Conservation (phyloP, 2,113 vertebrate species). For the Diphyllodes magnificus region DNA sequence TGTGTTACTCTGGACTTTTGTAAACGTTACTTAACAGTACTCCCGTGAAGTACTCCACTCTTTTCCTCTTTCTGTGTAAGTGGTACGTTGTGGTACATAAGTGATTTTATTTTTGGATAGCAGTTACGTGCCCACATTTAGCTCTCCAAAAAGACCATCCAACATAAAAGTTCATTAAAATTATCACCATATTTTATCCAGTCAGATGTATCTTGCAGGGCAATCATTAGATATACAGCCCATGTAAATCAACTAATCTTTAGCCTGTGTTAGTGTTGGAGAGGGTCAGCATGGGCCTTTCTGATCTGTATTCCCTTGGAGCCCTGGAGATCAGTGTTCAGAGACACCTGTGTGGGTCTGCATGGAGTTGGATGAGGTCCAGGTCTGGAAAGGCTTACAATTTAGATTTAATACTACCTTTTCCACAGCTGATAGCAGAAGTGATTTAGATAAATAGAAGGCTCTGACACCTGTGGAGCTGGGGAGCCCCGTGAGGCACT, state of each 20-base stretch:
- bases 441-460: slow-evolving; percentile 29
- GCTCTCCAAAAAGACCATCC: background rate
- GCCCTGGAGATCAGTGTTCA: background rate
- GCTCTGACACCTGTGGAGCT: background rate
- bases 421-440: slow-evolving; percentile 39
- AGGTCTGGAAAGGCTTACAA: background rate
- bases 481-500: background rate
- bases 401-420: slow-evolving; percentile 30
- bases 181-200: background rate
- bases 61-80: background rate
- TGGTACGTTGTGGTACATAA: background rate
- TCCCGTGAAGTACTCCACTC: background rate
- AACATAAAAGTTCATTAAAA: background rate
- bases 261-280: background rate
- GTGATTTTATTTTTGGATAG: background rate
- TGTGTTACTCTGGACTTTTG: background rate
- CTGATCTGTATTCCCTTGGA: background rate
- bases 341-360: background rate
- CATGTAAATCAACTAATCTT: background rate
- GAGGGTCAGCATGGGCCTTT: background rate
- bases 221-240: background rate
- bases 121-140: background rate
- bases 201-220: background rate
- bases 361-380: background rate
- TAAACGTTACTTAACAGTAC: background rate